Evolutionary conservation across 2,113 vertebrate genomes (phyloP), one percentile per base, ranked within the genome.

Genomic region (Chlorocebus sabaeus): DNA sequence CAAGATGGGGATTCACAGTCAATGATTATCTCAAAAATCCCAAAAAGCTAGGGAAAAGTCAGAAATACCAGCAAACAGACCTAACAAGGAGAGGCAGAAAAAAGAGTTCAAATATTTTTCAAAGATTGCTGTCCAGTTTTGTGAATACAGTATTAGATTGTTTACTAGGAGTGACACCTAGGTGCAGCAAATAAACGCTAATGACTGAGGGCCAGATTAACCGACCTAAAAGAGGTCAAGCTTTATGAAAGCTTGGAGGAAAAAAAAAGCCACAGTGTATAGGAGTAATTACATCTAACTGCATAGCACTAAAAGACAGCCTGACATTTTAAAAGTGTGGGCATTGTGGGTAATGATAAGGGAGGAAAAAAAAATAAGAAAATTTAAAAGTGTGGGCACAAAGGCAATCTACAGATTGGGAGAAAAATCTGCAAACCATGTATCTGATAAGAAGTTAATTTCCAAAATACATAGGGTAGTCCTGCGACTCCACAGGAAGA

Each of bases 221-320:
- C n/a, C 85, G 45, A 90, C 72, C 61, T 81, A 82, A 95, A 96
- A 89, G 72, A 89, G 55, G 83, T 92, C 50, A 89, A 92, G 86
- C 55, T 94, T 80, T 32, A 95, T 27, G 73, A 57, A 70, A 2
- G 27, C 17, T 67, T 89, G 72, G 22, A n/a, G 61, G 48, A 91
- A 86, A 52, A 27, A 57, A 92, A 89, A 90, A 7, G 8, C 12
- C 59, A 94, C 23, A 67, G 38, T 43, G 80, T 23, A 55, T 3
- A 85, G 70, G 35, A 89, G n/a, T 64, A 91, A 93, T 73, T 72
- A 89, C 50, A 91, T 52, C 32, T 73, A 92, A 80, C 17, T 89
- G 18, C 64, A 81, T 10, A 89, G 25, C 57, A 87, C 23, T 87
- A 52, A 30, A 85, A 92, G 43, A 85, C 61, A 92, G 75, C 27